Conservation (phyloP, 2,888 invertebrate species). For the Euclidia mi region DNA sequence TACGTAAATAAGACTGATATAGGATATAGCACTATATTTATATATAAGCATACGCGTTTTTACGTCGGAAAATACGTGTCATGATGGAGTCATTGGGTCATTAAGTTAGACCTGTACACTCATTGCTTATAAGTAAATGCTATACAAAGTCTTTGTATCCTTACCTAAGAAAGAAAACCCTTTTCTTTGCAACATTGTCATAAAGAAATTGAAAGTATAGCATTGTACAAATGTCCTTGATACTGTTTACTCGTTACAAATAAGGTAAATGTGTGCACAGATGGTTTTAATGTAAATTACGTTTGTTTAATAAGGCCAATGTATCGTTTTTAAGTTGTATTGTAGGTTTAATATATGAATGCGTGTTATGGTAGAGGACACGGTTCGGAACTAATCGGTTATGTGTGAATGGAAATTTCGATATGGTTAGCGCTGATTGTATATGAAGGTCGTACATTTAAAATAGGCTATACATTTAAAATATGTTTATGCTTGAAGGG, state of each 20-base stretch:
- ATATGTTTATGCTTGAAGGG: too few species aligned
- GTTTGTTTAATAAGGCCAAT: slow-evolving; percentile 35
- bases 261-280: slow-evolving; percentile 44
- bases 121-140: too few species aligned
- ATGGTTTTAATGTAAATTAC: slow-evolving; percentile 28
- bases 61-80: slow-evolving; percentile 4
- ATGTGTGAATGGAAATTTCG: too few species aligned
- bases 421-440: too few species aligned
- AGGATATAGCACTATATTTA: too few species aligned
- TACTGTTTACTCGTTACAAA: slow-evolving; percentile 7
- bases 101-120: not conserved
- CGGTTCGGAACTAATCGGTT: too few species aligned
- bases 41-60: not conserved
- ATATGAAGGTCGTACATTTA: too few species aligned
- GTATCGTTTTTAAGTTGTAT: not conserved
- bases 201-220: slow-evolving; percentile 38
- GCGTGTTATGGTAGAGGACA: too few species aligned
- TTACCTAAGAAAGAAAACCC: too few species aligned
- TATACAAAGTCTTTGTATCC: not conserved
- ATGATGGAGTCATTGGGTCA: slow-evolving; percentile 6
- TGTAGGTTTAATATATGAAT: too few species aligned
- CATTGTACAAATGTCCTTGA: slow-evolving; percentile 33
- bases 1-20: too few species aligned
- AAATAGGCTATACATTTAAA: too few species aligned
- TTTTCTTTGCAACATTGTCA: slow-evolving; percentile 8